Conservation (phyloP, 2,888 invertebrate species). For the Pteria penguin region DNA sequence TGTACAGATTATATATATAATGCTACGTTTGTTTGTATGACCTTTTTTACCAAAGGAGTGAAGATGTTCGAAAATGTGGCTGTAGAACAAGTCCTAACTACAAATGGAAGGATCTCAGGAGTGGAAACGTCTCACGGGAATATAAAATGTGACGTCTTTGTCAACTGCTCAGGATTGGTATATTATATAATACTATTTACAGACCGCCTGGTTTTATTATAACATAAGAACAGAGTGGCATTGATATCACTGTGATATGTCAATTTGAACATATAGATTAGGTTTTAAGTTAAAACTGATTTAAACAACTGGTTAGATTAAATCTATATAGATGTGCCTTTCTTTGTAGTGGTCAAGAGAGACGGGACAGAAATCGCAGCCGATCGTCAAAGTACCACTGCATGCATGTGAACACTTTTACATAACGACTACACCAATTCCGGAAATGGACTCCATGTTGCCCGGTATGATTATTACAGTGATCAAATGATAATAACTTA, state of each 20-base stretch:
- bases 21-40: no score
- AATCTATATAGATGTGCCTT: no score
- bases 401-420: slow-evolving; percentile 97
- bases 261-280: no score
- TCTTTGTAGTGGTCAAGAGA: slow-evolving; percentile 88
- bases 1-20: no score
- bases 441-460: slow-evolving; percentile 88
- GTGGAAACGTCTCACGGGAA: slow-evolving; percentile 84
- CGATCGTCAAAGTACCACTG: slow-evolving; percentile 91
- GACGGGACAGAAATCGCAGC: slow-evolving; percentile 91
- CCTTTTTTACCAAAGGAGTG: no score
- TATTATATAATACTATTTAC: slow-evolving; percentile 56
- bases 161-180: slow-evolving; percentile 95
- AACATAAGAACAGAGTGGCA: no score
- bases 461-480: slow-evolving; percentile 84
- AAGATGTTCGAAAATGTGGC: slow-evolving; percentile 84
- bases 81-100: slow-evolving; percentile 83
- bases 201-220: no score
- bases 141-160: slow-evolving; percentile 93
- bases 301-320: no score
- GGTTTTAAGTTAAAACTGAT: no score
- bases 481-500: no score
- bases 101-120: slow-evolving; percentile 83
- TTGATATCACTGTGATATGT: no score
- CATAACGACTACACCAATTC: slow-evolving; percentile 91